A percentile compares a stretch with the other conserved stretches of the same genome.
Evolutionary conservation across 2,888 invertebrate genomes (phyloP).

Genomic region (Macaria liturata): DNA sequence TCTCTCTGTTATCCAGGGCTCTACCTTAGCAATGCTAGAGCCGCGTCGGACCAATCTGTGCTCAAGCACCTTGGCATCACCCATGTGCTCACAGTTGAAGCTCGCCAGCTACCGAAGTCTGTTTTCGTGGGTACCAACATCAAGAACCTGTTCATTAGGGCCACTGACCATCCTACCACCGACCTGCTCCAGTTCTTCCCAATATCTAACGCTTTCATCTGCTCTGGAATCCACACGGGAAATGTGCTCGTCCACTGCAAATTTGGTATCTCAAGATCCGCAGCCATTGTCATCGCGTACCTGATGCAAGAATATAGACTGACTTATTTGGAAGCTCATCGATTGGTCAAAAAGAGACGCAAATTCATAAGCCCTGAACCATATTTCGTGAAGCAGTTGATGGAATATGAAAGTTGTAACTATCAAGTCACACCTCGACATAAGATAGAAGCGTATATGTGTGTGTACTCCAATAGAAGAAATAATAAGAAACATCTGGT

Average conservation of each 20-base stretch:
- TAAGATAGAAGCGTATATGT: constrained; percentile 1
- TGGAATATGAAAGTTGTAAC: constrained; percentile 1
- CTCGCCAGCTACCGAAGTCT: constrained; percentile 66
- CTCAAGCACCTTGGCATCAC: constrained; percentile 69
- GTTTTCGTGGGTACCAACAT: constrained; percentile 64
- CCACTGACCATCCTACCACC: constrained; percentile 71
- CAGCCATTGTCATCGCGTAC: constrained; percentile 6
- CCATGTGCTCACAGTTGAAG: constrained; percentile 78
- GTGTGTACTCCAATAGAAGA: background rate
- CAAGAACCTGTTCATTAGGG: constrained; percentile 74
- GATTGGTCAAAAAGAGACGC: background rate
- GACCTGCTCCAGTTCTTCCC: constrained; percentile 55
- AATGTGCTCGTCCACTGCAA: constrained; percentile 9
- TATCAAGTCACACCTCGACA: background rate
- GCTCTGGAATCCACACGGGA: constrained; percentile 38
- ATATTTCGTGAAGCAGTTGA: background rate
- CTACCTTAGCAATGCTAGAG: constrained; percentile 72
- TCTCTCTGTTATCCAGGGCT: constrained; percentile 50
- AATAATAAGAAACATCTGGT: background rate
- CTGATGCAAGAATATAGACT: constrained; percentile 6
- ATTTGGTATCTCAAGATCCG: constrained; percentile 4
- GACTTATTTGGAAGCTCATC: background rate
- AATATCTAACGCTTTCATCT: constrained; percentile 3
- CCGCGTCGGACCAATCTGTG: constrained; percentile 64
- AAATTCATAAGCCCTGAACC: background rate